Evolutionary conservation across 2,113 vertebrate species (phyloP).

Genomic region (Phylloscopus whistleri): DNA sequence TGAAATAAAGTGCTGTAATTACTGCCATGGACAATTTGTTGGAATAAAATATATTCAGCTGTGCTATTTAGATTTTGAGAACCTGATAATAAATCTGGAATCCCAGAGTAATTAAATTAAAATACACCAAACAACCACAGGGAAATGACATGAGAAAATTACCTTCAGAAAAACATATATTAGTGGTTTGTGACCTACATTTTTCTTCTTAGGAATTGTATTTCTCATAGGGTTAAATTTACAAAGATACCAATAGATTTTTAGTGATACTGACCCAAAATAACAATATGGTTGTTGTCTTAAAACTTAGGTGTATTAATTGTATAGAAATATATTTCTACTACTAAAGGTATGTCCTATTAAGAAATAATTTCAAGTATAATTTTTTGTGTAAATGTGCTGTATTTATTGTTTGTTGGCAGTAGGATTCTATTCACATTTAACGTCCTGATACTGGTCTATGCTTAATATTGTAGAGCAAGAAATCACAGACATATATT

Average conservation of each 20-base stretch:
- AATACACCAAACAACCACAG: not conserved
- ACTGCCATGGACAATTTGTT: not conserved
- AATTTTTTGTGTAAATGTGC: not conserved
- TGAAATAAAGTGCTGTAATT: slow-evolving; percentile 16
- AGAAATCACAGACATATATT: not conserved
- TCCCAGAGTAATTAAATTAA: not conserved
- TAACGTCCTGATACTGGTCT: not conserved
- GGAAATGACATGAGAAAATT: not conserved
- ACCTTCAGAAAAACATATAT: not conserved
- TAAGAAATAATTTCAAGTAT: not conserved
- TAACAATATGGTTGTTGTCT: not conserved
- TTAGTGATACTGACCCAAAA: not conserved
- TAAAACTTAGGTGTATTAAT: not conserved
- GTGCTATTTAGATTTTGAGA: not conserved
- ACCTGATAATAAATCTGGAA: not conserved
- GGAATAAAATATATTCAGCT: slow-evolving; percentile 11
- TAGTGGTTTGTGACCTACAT: not conserved
- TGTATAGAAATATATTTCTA: not conserved
- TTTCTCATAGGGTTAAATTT: not conserved
- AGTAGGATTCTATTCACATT: not conserved
- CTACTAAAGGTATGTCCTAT: not conserved
- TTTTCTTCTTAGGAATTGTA: not conserved
- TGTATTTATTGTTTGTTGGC: not conserved
- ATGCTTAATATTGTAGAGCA: not conserved
- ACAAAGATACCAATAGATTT: not conserved